Percentiles rank a stretch among this genome's conserved stretches.
Evolutionary conservation across 2,888 invertebrate genomes (phyloP).

Genomic region (Sturmia bella): DNA sequence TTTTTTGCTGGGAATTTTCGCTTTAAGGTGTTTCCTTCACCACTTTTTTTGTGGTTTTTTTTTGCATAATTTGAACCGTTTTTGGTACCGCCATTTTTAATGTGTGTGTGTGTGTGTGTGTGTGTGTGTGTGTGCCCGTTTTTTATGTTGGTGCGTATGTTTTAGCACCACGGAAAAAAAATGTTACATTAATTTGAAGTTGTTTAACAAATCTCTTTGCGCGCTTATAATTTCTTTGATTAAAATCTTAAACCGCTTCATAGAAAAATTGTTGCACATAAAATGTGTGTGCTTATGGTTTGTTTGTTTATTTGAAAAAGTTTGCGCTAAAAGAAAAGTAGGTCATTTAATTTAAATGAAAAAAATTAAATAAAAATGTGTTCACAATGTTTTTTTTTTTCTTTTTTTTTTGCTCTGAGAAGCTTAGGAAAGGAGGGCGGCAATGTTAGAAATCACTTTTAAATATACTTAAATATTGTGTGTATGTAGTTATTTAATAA

Average conservation of each 20-base stretch:
- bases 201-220: conserved; percentile 23
- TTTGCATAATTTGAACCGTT: conserved; percentile 24
- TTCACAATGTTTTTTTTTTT: no score
- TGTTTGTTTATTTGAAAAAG: conserved; percentile 29
- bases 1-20: conserved; percentile 2
- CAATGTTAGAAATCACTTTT: not conserved
- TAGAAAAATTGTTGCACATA: conserved; percentile 9
- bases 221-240: conserved; percentile 48
- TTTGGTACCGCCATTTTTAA: conserved; percentile 21
- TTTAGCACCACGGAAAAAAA: not conserved
- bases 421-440: not conserved
- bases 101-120: not conserved
- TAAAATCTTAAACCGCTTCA: conserved; percentile 38
- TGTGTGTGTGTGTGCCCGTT: not conserved
- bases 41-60: no score
- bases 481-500: no score
- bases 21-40: conserved; percentile 39
- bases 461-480: not conserved
- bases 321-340: conserved; percentile 19
- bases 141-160: conserved; percentile 12
- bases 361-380: conserved; percentile 9
- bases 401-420: not conserved
- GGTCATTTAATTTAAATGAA: conserved; percentile 47
- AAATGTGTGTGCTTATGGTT: conserved; percentile 24
- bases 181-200: conserved; percentile 30